Conservation (phyloP, 2,113 vertebrate species). For the Anolis carolinensis region DNA sequence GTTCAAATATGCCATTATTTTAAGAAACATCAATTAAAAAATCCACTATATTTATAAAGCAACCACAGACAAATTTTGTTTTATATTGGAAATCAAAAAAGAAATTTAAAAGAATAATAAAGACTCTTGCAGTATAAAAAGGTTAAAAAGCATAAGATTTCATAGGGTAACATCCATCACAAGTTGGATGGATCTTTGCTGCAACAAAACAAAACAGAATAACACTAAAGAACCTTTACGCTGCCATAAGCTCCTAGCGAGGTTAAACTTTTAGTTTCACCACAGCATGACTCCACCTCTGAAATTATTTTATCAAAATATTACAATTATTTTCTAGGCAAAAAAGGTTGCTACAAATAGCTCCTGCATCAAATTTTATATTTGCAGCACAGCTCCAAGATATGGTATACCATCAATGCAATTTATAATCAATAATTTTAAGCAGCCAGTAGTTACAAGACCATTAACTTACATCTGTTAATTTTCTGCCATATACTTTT, state of each 20-base stretch:
- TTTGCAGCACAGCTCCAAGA: not conserved
- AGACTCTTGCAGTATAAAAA: too few species aligned
- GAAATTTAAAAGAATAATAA: not conserved
- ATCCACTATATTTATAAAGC: not conserved
- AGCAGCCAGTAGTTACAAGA: not conserved
- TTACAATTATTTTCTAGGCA: not conserved
- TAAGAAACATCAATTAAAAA: not conserved
- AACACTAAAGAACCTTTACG: too few species aligned
- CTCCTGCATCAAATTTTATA: accelerated
- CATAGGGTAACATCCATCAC: too few species aligned
- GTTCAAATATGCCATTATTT: not conserved
- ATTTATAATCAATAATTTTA: not conserved
- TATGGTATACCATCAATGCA: not conserved
- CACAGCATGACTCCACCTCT: too few species aligned
- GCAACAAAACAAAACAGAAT: too few species aligned
- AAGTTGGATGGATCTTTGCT: too few species aligned
- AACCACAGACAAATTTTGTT: not conserved
- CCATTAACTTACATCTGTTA: not conserved
- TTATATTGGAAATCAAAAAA: not conserved
- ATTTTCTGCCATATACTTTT: not conserved
- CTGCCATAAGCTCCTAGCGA: too few species aligned
- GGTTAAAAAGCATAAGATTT: too few species aligned
- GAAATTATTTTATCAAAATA: not conserved
- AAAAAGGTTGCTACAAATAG: not conserved
- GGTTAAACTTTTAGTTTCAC: too few species aligned